Conservation (phyloP, 2,797 vertebrate species). For the Ataeniobius toweri region DNA sequence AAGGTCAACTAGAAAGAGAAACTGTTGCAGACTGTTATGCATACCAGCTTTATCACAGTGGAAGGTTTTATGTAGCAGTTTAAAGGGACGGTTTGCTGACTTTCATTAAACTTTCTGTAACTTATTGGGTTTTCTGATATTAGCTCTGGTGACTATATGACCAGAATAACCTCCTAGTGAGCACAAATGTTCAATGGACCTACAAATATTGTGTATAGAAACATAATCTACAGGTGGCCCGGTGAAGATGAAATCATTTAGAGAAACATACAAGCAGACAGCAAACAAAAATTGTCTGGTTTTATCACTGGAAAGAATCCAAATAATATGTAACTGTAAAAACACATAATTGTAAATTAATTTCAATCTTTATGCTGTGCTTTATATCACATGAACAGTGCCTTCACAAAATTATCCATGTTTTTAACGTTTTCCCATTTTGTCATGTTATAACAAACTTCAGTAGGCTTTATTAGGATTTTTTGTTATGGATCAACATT, state of each 20-base stretch:
- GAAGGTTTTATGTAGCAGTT: not conserved
- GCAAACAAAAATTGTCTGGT: not conserved
- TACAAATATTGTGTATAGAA: slow-evolving; percentile 7
- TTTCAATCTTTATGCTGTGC: not conserved
- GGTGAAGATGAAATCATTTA: not conserved
- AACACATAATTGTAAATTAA: not conserved
- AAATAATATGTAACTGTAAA: not conserved
- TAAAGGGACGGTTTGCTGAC: not conserved
- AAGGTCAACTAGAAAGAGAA: slow-evolving; percentile 20
- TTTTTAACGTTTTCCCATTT: not conserved
- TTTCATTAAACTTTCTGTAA: not conserved
- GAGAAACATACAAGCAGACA: not conserved
- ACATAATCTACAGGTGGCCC: slow-evolving; percentile 1
- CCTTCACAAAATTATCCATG: no score
- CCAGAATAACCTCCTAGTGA: not conserved
- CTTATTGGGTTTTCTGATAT: not conserved
- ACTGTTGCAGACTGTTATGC: not conserved
- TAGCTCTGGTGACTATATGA: not conserved
- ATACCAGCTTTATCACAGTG: not conserved
- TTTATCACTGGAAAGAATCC: not conserved
- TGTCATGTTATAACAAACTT: not conserved
- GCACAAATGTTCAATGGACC: not conserved
- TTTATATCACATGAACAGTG: not conserved
- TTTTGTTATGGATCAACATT: not conserved
- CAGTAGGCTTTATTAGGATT: not conserved